Evolutionary conservation across 2,888 invertebrate genomes (phyloP).

Genomic region (Stenichneumon culpator): DNA sequence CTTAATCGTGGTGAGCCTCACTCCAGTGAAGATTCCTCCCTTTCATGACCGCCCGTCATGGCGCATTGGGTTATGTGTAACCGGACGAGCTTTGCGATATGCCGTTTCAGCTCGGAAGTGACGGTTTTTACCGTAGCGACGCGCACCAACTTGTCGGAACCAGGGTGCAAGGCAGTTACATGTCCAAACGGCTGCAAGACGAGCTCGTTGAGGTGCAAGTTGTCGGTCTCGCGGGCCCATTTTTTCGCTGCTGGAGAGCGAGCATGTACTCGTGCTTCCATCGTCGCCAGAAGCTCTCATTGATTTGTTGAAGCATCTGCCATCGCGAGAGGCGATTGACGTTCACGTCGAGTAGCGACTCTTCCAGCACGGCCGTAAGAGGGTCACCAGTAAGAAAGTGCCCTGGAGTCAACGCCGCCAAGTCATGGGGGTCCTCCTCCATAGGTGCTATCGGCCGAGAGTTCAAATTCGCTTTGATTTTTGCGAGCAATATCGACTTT

Average conservation of each 20-base stretch:
- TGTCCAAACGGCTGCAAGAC: slow-evolving; percentile 61
- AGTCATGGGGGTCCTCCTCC: slow-evolving; percentile 63
- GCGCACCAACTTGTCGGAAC: too few species aligned
- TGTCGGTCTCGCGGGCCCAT: slow-evolving; percentile 60
- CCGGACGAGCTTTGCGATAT: too few species aligned
- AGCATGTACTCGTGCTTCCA: slow-evolving; percentile 72
- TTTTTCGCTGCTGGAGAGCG: slow-evolving; percentile 73
- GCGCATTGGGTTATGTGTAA: too few species aligned
- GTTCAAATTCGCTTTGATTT: slow-evolving; percentile 62
- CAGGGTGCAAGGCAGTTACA: too few species aligned
- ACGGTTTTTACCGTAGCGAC: too few species aligned
- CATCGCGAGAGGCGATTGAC: slow-evolving; percentile 68
- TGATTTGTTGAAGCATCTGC: slow-evolving; percentile 66
- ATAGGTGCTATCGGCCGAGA: slow-evolving; percentile 55
- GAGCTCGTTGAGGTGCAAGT: slow-evolving; percentile 51
- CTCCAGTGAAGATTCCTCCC: too few species aligned
- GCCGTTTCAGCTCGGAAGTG: too few species aligned
- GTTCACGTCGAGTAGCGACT: slow-evolving; percentile 46
- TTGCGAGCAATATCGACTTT: slow-evolving; percentile 47
- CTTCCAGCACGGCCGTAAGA: slow-evolving; percentile 58
- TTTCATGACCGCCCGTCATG: too few species aligned
- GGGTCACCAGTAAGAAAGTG: slow-evolving; percentile 74
- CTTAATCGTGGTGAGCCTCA: too few species aligned
- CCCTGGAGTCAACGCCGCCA: slow-evolving; percentile 64
- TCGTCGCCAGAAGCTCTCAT: slow-evolving; percentile 71